Evolutionary conservation across 2,113 vertebrate genomes (phyloP).

Genomic region (Vicugna pacos): DNA sequence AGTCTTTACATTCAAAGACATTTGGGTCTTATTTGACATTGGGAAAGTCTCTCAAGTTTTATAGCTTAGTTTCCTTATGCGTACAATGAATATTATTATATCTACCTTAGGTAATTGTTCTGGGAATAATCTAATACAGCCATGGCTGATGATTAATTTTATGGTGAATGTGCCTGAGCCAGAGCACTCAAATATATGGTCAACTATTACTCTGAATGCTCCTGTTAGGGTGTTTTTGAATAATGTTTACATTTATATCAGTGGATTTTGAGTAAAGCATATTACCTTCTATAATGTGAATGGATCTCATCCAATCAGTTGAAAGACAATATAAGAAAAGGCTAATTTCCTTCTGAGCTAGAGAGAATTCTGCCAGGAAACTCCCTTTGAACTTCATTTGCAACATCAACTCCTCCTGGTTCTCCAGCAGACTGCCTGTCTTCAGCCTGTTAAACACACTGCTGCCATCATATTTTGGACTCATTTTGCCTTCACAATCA

Average conservation of each 20-base stretch:
- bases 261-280: background rate
- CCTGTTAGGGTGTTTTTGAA: background rate
- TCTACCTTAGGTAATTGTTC: background rate
- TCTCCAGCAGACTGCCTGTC: background rate
- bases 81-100: background rate
- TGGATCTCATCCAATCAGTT: background rate
- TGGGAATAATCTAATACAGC: background rate
- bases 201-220: background rate
- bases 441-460: background rate
- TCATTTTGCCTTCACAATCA: background rate
- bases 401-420: too few species aligned
- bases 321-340: too few species aligned
- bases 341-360: too few species aligned
- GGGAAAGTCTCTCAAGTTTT: background rate
- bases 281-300: background rate
- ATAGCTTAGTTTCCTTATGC: background rate
- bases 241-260: background rate
- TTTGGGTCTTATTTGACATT: background rate
- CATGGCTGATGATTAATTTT: background rate
- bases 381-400: too few species aligned
- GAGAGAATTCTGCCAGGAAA: too few species aligned
- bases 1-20: background rate
- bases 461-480: background rate
- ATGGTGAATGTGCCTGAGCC: background rate
- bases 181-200: background rate